Base-by-base conservation (phyloP, 2,797 vertebrate species). In the Microcaecilia unicolor region DNA sequence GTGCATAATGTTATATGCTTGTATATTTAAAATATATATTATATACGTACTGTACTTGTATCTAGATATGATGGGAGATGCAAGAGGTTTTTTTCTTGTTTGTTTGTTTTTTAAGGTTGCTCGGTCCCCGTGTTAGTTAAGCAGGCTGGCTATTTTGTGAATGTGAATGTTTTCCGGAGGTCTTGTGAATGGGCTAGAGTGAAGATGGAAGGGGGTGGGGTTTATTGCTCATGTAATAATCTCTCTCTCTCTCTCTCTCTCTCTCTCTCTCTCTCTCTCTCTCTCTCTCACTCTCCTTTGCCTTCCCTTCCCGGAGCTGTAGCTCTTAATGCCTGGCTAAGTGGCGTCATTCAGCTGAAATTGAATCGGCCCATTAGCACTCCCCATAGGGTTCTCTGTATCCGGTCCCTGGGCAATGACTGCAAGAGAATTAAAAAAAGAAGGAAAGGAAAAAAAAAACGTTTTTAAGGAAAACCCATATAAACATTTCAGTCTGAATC, bases 321-420 rank as follows among this genome's bases (percentile, higher is more conserved):
- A 58, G 67, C 70, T 72, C 67, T 76, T 77, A 71, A 70, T 63
- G 78, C 72, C 64, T 79, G 61, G 69, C 79, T 70, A 69, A 83
- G 84, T 88, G 85, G 86, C 86, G 86, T 88, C 87, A 87, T 88
- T 72, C 73, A 55, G 72, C 73, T 73, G 84, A 82, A 86, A 89
- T 73, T 60, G 76, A 81, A 81, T 78, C 62, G 80, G 78, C 76
- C 78, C 78, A 84, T 80, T 83, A 82, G 67, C 67, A 48, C 69
- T 74, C 78, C 78, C 79, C 74, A 58, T 47, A 78, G 81, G 72
- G 77, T 78, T 73, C 76, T 58, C 71, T 65, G 72, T 71, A 80
- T 79, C 79, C 81, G 79, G 85, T 81, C 79, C 70, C 78, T 64
- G 62, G 74, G 64, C 70, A 69, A 67, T 70, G 74, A 66, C 64